Evolutionary conservation across 2,113 vertebrate species (phyloP).

Genomic region (Megatriorchis doriae): DNA sequence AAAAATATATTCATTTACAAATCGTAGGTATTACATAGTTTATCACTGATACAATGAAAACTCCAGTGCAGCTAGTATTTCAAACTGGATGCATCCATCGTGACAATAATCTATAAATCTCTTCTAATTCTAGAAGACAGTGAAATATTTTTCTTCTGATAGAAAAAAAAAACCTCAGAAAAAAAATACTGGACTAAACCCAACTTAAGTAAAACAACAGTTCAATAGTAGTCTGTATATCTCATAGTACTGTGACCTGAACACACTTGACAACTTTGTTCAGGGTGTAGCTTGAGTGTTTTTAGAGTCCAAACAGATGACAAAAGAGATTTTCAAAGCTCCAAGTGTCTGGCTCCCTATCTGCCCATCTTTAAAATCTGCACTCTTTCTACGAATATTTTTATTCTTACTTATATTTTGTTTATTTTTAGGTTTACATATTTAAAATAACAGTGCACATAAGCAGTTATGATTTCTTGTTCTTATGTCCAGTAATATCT

Average conservation of each 20-base stretch:
- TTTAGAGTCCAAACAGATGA: not conserved
- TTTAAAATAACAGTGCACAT: not conserved
- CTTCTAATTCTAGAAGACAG: not conserved
- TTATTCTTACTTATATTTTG: not conserved
- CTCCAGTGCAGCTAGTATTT: not conserved
- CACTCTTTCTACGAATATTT: not conserved
- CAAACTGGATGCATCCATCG: not conserved
- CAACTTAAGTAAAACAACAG: not conserved
- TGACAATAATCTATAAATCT: not conserved
- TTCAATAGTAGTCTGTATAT: not conserved
- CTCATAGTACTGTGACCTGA: not conserved
- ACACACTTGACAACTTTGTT: not conserved
- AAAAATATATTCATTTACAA: not conserved
- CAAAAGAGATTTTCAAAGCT: not conserved
- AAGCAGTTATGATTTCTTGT: not conserved
- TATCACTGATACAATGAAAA: not conserved
- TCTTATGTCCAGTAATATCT: not conserved
- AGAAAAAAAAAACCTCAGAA: not conserved
- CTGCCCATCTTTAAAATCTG: not conserved
- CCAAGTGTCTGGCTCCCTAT: not conserved
- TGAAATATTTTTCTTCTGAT: not conserved
- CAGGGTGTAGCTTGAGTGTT: not conserved
- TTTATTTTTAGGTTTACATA: not conserved
- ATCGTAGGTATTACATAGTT: not conserved
- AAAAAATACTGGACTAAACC: not conserved